phyloP scores from a whole-genome alignment of 2,797 vertebrate genomes.

The Siniperca undulata region DNA sequence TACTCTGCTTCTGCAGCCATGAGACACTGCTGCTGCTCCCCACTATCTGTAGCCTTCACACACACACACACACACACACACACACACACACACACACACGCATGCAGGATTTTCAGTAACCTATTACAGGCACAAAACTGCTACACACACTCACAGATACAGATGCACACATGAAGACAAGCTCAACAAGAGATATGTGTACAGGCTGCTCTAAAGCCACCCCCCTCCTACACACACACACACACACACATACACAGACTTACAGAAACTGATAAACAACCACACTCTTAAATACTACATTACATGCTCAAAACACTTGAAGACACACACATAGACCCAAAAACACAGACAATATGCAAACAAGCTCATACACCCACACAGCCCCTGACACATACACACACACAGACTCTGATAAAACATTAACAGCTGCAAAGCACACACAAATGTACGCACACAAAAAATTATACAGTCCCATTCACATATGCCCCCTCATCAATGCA shows the following conservation, averaged over 20 bases:
- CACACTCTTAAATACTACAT: slow-evolving; percentile 3
- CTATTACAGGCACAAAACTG: slow-evolving; percentile 10
- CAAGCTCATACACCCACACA: neutral
- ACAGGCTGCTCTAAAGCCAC: neutral
- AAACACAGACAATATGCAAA: neutral
- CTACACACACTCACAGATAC: slow-evolving; percentile 9
- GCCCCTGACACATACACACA: neutral
- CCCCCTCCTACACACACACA: neutral
- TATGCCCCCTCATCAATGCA: neutral
- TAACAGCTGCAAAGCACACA: neutral
- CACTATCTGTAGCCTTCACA: slow-evolving; percentile 39
- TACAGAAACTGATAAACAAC: neutral
- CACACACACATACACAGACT: neutral
- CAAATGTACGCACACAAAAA: neutral
- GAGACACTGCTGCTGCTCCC: slow-evolving; percentile 47
- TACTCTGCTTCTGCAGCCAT: slow-evolving; percentile 51
- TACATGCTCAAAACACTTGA: neutral
- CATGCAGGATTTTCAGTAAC: slow-evolving; percentile 11
- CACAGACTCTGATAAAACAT: neutral
- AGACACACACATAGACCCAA: neutral
- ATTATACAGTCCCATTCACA: neutral
- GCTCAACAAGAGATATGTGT: slow-evolving; percentile 8
- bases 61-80: slow-evolving; percentile 35
- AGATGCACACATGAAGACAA: slow-evolving; percentile 17
- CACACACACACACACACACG: slow-evolving; percentile 29